These are phyloP conservation scores for Falco biarmicus DNA, from an alignment of 2,797 vertebrate genomes.

Conservation along the genomic window DNA sequence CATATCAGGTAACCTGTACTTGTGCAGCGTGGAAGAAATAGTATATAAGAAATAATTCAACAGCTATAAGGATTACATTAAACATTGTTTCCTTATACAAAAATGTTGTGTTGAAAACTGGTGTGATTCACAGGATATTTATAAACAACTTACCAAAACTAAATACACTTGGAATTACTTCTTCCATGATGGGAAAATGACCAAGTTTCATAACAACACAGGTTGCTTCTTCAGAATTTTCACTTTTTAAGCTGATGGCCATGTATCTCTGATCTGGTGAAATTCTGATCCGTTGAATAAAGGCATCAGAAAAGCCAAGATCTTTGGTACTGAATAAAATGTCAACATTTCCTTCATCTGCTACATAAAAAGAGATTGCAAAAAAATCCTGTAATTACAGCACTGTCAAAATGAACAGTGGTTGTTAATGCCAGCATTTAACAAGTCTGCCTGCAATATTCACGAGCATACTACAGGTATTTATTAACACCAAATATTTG, in stretches of 20 bases:
- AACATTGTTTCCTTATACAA: neutral
- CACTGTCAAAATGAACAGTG: neutral
- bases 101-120: neutral
- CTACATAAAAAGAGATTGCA: neutral
- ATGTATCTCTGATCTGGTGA: slow-evolving; percentile 87
- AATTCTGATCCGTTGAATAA: slow-evolving; percentile 88
- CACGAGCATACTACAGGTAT: neutral
- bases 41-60: neutral
- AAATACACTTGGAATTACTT: slow-evolving; percentile 84
- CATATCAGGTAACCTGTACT: neutral
- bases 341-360: slow-evolving; percentile 77
- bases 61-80: neutral
- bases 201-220: slow-evolving; percentile 84
- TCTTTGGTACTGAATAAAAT: slow-evolving; percentile 81
- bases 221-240: slow-evolving; percentile 79
- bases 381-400: neutral
- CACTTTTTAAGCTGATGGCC: slow-evolving; percentile 83
- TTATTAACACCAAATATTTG: neutral
- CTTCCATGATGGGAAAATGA: slow-evolving; percentile 50
- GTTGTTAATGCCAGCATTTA: neutral
- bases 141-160: slow-evolving; percentile 86
- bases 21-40: neutral
- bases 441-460: neutral
- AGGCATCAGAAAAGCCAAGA: slow-evolving; percentile 75
- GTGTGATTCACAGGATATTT: neutral